Evolutionary conservation across 2,888 invertebrate genomes (phyloP), one percentile per base, ranked within the genome.

Genomic region (Thera obeliscata): DNA sequence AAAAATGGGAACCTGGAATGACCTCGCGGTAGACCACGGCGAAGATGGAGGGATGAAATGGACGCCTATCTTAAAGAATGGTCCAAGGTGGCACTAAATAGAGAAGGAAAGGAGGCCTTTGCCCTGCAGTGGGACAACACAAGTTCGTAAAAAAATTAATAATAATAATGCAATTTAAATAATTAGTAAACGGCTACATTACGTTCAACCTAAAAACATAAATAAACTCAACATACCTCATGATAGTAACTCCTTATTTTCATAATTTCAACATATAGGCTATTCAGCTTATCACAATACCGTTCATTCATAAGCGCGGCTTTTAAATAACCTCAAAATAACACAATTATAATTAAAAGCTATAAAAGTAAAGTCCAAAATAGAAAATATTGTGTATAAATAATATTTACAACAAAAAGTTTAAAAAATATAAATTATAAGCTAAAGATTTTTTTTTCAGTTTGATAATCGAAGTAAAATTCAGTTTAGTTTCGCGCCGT

Each of bases 161-260:
- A n/a, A n/a, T n/a, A n/a, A n/a, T n/a, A n/a, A n/a, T n/a, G n/a
- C n/a, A n/a, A n/a, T n/a, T n/a, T n/a, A n/a, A n/a, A n/a, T n/a
- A n/a, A 5, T 3, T 41, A 3, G 41, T 41, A 41, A 41, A 4
- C 6, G 7, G 3, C 5, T 7, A 7, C 41, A 0, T 41, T 41
- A 41, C 22, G 22, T 22, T 22, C 22, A 22, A 22, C 22, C 7
- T 41, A 41, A 55, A 62, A 49, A 55, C 2, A 12, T 9, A 36
- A 43, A 35, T 58, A 67, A 77, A 87, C 87, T 33, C 71, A 67
- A 80, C 91, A 87, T 77, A 93, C 93, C 91, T 91, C 89, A 81
- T 86, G 84, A 77, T 90, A 91, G 78, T 83, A 92, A 81, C 84
- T 89, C 83, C 89, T 83, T 78, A 92, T 90, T 93, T 92, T 93